These are phyloP conservation scores for Hemichromis elongatus DNA, from an alignment of 2,113 vertebrate species.

Conservation along the genomic window DNA sequence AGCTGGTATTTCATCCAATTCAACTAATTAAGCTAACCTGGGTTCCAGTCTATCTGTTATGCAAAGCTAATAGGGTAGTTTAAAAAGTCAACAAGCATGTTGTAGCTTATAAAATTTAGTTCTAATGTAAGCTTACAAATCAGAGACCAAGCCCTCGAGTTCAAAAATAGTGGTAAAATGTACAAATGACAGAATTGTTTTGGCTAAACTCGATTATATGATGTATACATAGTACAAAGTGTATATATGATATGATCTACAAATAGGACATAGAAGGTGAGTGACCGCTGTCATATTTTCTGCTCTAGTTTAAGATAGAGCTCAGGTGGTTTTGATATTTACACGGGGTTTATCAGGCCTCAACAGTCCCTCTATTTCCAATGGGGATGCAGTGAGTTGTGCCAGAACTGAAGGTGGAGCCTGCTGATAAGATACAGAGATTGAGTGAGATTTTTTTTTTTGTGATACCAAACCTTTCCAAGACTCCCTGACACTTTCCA, in stretches of 20 bases:
- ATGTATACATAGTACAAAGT: background rate
- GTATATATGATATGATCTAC: background rate
- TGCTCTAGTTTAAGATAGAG: background rate
- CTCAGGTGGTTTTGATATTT: background rate
- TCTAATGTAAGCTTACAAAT: background rate
- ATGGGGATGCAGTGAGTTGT: background rate
- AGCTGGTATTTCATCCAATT: background rate
- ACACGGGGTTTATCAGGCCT: constrained; percentile 1
- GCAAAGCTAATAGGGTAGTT: background rate
- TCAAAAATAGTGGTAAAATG: background rate
- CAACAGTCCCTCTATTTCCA: background rate
- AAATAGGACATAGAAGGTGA: background rate
- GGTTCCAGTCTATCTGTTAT: background rate
- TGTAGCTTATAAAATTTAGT: background rate
- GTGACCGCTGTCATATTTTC: background rate
- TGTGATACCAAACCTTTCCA: background rate
- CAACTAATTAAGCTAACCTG: background rate
- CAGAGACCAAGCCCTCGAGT: background rate
- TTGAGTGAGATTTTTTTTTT: background rate
- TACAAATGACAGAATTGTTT: background rate
- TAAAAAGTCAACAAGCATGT: background rate
- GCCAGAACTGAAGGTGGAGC: constrained; percentile 12
- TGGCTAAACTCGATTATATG: background rate
- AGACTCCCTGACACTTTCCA: background rate
- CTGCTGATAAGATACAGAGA: background rate